A percentile compares a stretch with the other conserved stretches of the same genome.
These are phyloP conservation scores for Stenolophus ochropezus DNA, from an alignment of 2,888 invertebrate genomes.

Conservation along the genomic window DNA sequence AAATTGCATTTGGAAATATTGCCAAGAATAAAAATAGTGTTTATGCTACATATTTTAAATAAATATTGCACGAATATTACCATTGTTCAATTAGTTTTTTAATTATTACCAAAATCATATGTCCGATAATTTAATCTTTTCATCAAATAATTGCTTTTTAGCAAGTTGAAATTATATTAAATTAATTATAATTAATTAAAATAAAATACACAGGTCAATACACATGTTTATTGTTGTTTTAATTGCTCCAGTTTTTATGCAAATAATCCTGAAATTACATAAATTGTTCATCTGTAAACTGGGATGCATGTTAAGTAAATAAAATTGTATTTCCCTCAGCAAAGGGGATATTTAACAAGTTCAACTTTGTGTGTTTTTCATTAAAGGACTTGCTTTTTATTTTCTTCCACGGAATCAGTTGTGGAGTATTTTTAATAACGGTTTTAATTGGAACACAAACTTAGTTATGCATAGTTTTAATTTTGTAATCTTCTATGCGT, in stretches of 20 bases:
- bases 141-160: neutral
- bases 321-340: neutral
- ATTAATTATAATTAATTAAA: conserved; percentile 4
- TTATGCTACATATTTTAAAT: neutral
- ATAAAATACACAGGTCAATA: neutral
- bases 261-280: conserved; percentile 7
- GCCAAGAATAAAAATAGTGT: neutral
- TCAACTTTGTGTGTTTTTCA: neutral
- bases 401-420: neutral
- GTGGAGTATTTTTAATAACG: neutral
- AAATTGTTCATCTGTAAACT: neutral
- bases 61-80: neutral
- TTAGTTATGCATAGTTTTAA: neutral
- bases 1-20: neutral
- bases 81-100: neutral
- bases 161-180: neutral
- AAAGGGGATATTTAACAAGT: neutral
- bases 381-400: neutral
- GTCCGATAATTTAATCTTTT: neutral
- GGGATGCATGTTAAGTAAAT: neutral
- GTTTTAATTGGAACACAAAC: neutral
- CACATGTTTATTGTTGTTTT: neutral
- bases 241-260: neutral
- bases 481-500: too few relatives aligned
- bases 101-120: neutral